phyloP scores from a whole-genome alignment of 2,113 vertebrate species.

The Pao palembangensis region DNA sequence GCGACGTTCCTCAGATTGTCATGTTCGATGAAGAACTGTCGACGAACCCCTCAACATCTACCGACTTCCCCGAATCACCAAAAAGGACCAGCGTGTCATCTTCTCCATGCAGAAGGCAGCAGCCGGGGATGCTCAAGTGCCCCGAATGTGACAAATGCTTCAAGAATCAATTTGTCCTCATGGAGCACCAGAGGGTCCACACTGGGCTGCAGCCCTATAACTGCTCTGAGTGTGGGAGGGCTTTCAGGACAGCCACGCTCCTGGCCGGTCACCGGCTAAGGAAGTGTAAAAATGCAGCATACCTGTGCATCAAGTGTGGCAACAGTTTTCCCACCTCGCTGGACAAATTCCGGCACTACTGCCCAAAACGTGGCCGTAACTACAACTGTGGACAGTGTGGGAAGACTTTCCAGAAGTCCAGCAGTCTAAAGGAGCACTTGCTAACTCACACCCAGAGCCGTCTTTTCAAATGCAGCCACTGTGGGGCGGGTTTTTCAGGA shows the following conservation, averaged over 20 bases:
- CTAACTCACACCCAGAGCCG: conserved; percentile 65
- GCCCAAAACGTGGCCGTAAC: conserved; percentile 53
- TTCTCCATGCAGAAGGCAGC: conserved; percentile 43
- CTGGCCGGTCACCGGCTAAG: conserved; percentile 64
- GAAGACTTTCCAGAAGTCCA: conserved; percentile 64
- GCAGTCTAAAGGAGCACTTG: conserved; percentile 65
- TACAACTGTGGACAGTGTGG: conserved; percentile 61
- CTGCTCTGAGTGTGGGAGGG: conserved; percentile 70
- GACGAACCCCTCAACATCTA: conserved; percentile 62
- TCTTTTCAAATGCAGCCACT: conserved; percentile 71
- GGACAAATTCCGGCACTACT: conserved; percentile 68
- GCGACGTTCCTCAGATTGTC: conserved; percentile 60
- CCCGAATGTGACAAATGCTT: conserved; percentile 66
- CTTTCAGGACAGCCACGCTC: conserved; percentile 65
- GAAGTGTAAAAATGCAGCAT: conserved; percentile 70
- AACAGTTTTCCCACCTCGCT: conserved; percentile 66
- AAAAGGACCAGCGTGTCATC: conserved; percentile 42
- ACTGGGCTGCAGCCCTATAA: conserved; percentile 68
- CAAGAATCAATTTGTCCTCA: conserved; percentile 65
- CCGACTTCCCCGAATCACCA: conserved; percentile 54
- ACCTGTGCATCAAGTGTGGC: conserved; percentile 70
- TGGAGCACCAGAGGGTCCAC: conserved; percentile 68
- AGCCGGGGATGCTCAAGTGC: conserved; percentile 57
- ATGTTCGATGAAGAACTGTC: conserved; percentile 66
- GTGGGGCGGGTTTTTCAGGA: conserved; percentile 65